These are phyloP conservation scores for Phalacrocorax brasilianus DNA, from an alignment of 2,113 vertebrate genomes.

Conservation along the genomic window DNA sequence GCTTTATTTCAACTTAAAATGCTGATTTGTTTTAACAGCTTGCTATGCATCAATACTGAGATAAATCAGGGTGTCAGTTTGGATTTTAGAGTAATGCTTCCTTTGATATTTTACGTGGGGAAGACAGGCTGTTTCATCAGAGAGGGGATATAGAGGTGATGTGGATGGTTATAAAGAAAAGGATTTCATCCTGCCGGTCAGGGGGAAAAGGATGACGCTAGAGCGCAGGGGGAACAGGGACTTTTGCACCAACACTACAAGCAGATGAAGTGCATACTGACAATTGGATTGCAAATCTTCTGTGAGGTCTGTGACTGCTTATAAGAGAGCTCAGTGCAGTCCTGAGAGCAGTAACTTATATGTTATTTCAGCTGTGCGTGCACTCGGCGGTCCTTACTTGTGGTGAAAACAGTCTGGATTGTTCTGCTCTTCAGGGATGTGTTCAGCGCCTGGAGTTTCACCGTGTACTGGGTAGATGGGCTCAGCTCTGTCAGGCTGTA, in stretches of 20 bases:
- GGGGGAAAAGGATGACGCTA: neutral
- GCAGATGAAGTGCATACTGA: neutral
- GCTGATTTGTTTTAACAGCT: neutral
- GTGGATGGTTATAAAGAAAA: neutral
- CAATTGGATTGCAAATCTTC: neutral
- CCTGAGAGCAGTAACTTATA: neutral
- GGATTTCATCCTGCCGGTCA: neutral
- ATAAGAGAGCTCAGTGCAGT: neutral
- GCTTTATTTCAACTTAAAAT: neutral
- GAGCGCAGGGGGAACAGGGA: neutral
- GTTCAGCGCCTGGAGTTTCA: constrained; percentile 85
- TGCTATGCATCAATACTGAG: neutral
- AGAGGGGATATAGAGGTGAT: neutral
- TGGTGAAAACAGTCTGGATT: constrained; percentile 84
- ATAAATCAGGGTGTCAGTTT: neutral
- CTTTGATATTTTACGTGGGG: neutral
- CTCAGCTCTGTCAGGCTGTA: constrained; percentile 87
- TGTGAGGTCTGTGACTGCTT: neutral
- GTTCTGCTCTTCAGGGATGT: constrained; percentile 83
- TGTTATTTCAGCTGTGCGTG: neutral
- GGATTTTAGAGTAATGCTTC: neutral
- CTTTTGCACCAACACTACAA: neutral
- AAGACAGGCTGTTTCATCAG: neutral
- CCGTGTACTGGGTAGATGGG: constrained; percentile 86
- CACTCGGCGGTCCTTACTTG: constrained; percentile 78